Conservation (phyloP, 1,140 invertebrate species). For the Sitobion miscanthi region DNA sequence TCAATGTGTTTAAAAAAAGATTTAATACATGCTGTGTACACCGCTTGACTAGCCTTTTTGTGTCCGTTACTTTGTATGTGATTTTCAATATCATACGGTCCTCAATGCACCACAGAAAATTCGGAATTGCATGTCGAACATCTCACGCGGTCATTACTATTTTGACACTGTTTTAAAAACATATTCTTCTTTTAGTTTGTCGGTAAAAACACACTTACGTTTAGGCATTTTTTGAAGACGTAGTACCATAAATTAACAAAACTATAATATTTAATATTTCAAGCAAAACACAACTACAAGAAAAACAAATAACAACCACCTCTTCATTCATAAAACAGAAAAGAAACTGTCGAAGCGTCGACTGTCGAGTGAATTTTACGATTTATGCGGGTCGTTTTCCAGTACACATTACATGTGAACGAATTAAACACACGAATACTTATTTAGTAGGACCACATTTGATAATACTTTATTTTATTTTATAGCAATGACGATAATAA, state of each 20-base stretch:
- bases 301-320: slow-evolving; percentile 20
- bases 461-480: slow-evolving; percentile 24
- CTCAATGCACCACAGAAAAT: slow-evolving; percentile 1
- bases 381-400: neutral
- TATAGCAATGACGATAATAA: slow-evolving; percentile 26
- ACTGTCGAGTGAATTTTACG: no score
- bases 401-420: neutral
- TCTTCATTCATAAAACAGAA: neutral
- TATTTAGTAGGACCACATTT: neutral
- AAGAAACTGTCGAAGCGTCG: neutral
- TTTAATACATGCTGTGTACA: slow-evolving; percentile 16
- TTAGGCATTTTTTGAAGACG: slow-evolving; percentile 30
- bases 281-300: slow-evolving; percentile 7
- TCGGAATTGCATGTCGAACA: slow-evolving; percentile 5
- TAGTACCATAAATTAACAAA: slow-evolving; percentile 12
- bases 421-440: neutral
- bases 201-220: slow-evolving; percentile 23
- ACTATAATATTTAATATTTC: slow-evolving; percentile 26
- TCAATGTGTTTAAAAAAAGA: slow-evolving; percentile 30
- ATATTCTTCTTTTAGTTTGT: slow-evolving; percentile 4
- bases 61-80: slow-evolving; percentile 18
- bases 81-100: slow-evolving; percentile 31
- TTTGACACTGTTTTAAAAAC: slow-evolving; percentile 6
- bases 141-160: slow-evolving; percentile 10
- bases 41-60: slow-evolving; percentile 5